Evolutionary conservation across 2,113 vertebrate genomes (phyloP).

Genomic region (Pelobates fuscus): DNA sequence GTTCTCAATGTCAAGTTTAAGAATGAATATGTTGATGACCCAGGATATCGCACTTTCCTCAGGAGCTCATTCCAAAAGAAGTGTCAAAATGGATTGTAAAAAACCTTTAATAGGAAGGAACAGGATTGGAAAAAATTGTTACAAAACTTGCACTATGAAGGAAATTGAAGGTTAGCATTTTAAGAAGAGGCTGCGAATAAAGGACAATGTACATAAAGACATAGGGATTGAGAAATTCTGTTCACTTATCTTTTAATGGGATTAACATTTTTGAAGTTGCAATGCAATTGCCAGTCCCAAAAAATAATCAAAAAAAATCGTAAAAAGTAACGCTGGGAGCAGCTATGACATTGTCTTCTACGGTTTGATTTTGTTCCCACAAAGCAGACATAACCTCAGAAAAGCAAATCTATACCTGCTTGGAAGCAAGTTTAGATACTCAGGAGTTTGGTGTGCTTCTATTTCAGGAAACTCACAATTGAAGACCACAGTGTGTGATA

Average conservation of each 20-base stretch:
- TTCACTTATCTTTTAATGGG: not conserved
- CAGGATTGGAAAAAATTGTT: slow-evolving; percentile 52
- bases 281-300: slow-evolving; percentile 4
- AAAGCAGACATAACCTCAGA: not conserved
- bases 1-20: slow-evolving; percentile 89
- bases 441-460: slow-evolving; percentile 19
- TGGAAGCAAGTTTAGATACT: slow-evolving; percentile 36
- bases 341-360: not conserved
- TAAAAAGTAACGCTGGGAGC: no score
- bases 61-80: slow-evolving; percentile 78
- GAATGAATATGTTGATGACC: slow-evolving; percentile 89
- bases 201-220: not conserved
- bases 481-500: not conserved
- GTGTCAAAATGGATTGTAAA: slow-evolving; percentile 77
- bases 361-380: not conserved
- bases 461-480: not conserved
- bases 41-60: slow-evolving; percentile 80
- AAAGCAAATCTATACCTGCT: not conserved
- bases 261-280: not conserved
- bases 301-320: not conserved
- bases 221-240: not conserved
- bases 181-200: not conserved
- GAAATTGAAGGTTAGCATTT: not conserved
- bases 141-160: slow-evolving; percentile 46
- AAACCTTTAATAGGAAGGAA: not conserved